Percentiles rank a stretch among this genome's conserved stretches.
These are phyloP conservation scores for Conus betulinus DNA, from an alignment of 1,140 invertebrate genomes.

Conservation along the genomic window DNA sequence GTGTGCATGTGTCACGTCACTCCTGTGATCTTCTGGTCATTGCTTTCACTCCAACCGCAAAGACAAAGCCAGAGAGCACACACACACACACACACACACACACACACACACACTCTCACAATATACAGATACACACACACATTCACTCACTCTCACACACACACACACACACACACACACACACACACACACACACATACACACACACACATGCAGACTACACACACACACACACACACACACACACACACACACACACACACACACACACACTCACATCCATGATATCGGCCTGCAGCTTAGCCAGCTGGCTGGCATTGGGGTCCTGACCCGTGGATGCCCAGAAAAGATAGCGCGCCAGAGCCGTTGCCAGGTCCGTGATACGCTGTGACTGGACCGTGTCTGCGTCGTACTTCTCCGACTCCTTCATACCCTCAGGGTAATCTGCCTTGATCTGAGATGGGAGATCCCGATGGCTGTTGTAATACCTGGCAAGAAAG, in stretches of 20 bases:
- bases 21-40: too few species aligned
- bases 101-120: too few species aligned
- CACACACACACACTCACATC: slow-evolving; percentile 38
- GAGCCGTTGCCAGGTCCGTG: slow-evolving; percentile 55
- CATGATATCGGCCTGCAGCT: slow-evolving; percentile 41
- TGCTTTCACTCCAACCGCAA: too few species aligned
- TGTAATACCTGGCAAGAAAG: slow-evolving; percentile 80
- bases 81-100: too few species aligned
- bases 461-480: slow-evolving; percentile 85
- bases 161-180: slow-evolving; percentile 17
- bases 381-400: slow-evolving; percentile 55
- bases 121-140: slow-evolving; percentile 13
- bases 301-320: slow-evolving; percentile 32
- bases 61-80: too few species aligned
- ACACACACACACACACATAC: too few species aligned
- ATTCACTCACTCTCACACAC: not conserved
- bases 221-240: too few species aligned
- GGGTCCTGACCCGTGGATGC: slow-evolving; percentile 52
- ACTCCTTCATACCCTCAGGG: slow-evolving; percentile 22
- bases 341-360: slow-evolving; percentile 65
- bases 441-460: slow-evolving; percentile 49
- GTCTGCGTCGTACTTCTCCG: slow-evolving; percentile 53
- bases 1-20: too few species aligned
- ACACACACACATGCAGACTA: too few species aligned
- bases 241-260: not conserved